Base-by-base conservation (phyloP, 2,113 vertebrate genomes). In the Erythrolamprus reginae region DNA sequence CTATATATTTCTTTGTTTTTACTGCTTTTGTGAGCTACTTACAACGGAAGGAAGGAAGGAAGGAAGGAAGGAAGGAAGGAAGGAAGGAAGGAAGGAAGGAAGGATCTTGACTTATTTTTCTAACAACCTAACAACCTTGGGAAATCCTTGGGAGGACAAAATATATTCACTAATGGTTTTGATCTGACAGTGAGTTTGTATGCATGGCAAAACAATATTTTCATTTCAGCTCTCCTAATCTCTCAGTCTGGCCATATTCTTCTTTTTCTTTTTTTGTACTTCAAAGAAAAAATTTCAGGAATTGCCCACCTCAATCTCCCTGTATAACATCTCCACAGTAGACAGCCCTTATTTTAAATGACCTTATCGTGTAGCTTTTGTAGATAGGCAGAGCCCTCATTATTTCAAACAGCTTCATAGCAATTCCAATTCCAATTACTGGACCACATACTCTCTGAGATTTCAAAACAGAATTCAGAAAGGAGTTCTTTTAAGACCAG, bases 381-480 rank as follows among this genome's bases (percentile, higher is more conserved):
- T 9, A 77, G 70, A 77, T 77, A 77, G 33, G 70, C 70, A 77
- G n/a, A 90, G 92, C 58, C 53, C 48, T 89, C 88, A 95, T 93
- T 92, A 92, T 95, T 87, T 93, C 93, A 95, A 95, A 94, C 82
- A 95, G 90, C 87, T 96, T 95, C 89, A 88, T 86, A 88, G 86
- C 90, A 90, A 90, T 91, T 58, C 55, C 85, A 95, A 91, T 96
- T 95, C 93, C 84, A 94, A 95, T 96, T 94, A 93, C 88, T 94
- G 84, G 96, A 56, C 15, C 52, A 6, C 13, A 88, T 95, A 95
- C 95, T 94, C 91, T 93, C 94, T 86, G 92, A 93, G 87, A 92
- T 94, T 86, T 86, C 91, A 93, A 96, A 96, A 95, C 87, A 91
- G 92, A 95, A 82, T 93, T 93, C 93, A 95, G 92, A 94, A 93